Conservation (phyloP, 2,888 invertebrate species). For the Troides helena region DNA sequence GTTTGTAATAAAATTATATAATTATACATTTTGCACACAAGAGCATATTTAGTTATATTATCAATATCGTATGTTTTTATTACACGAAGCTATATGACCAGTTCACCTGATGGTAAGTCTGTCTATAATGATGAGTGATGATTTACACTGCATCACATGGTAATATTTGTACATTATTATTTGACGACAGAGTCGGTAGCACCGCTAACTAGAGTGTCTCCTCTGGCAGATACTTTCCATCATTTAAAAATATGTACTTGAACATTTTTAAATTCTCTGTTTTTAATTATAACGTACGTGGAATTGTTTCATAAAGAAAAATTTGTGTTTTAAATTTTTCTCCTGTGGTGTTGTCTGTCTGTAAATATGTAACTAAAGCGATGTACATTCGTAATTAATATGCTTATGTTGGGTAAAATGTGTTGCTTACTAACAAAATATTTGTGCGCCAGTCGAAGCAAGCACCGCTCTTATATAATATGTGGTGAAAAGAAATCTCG, state of each 20-base stretch:
- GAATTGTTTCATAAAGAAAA: too few relatives aligned
- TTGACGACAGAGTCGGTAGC: too few relatives aligned
- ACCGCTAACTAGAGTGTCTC: too few relatives aligned
- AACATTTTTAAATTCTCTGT: too few relatives aligned
- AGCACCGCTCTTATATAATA: not conserved
- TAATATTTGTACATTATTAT: too few relatives aligned
- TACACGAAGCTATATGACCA: too few relatives aligned
- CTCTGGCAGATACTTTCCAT: too few relatives aligned
- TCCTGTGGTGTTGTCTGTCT: slow-evolving; percentile 12
- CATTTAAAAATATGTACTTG: too few relatives aligned
- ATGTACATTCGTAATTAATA: slow-evolving; percentile 25
- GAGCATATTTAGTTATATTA: not conserved
- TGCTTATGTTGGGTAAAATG: slow-evolving; percentile 22
- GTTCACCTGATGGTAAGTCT: too few relatives aligned
- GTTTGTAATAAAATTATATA: not conserved
- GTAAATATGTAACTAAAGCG: not conserved
- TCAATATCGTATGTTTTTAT: not conserved
- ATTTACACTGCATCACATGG: too few relatives aligned
- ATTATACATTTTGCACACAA: not conserved
- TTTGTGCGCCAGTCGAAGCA: slow-evolving; percentile 20
- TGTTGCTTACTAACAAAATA: slow-evolving; percentile 30
- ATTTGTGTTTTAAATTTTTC: not conserved
- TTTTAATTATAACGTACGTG: too few relatives aligned
- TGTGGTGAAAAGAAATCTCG: slow-evolving; percentile 1
- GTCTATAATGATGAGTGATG: too few relatives aligned